phyloP scores from a whole-genome alignment of 2,888 invertebrate genomes.

The Cheilosia grossa region DNA sequence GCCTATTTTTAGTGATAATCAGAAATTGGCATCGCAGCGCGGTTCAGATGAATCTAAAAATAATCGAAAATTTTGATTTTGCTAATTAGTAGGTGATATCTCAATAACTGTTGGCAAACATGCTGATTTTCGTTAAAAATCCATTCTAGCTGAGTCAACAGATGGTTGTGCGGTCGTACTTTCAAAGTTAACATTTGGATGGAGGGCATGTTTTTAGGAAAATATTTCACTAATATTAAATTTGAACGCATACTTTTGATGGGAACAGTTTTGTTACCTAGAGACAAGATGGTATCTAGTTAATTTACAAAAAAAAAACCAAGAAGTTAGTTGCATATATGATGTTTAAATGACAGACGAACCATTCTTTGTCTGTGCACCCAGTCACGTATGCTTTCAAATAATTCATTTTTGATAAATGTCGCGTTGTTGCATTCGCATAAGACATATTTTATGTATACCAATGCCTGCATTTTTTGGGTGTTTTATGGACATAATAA shows the following conservation, averaged over 20 bases:
- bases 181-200: not conserved
- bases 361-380: too few species aligned
- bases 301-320: constrained; percentile 18
- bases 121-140: not conserved
- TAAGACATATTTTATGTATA: too few species aligned
- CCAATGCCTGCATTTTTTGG: too few species aligned
- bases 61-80: constrained; percentile 4
- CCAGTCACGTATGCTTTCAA: too few species aligned
- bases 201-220: constrained; percentile 10
- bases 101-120: constrained; percentile 32
- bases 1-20: constrained; percentile 24
- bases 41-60: not conserved
- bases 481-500: too few species aligned
- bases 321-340: too few species aligned
- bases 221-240: not conserved
- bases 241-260: not conserved
- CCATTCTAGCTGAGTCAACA: constrained; percentile 29
- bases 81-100: constrained; percentile 39
- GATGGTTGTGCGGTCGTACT: constrained; percentile 21
- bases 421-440: too few species aligned
- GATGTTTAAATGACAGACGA: too few species aligned
- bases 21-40: constrained; percentile 22
- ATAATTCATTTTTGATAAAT: too few species aligned
- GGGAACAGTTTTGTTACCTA: constrained; percentile 42
- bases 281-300: constrained; percentile 5